Base-by-base conservation (phyloP, 2,888 invertebrate species). In the Cryptocephalus moraei region DNA sequence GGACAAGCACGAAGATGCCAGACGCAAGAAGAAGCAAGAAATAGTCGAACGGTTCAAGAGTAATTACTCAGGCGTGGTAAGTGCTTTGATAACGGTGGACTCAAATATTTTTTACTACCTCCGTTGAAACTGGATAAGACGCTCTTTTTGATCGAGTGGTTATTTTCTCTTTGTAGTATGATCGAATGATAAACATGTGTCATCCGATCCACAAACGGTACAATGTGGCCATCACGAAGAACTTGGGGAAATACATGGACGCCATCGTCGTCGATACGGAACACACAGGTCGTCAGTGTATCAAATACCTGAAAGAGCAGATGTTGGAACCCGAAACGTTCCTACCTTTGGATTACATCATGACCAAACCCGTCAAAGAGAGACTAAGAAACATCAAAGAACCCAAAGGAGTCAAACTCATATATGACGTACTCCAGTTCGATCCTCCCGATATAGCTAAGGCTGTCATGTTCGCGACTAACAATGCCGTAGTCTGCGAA, bases 191-290 rank as follows among this genome's bases (percentile, higher is more conserved):
- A 59, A 96, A 99, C 73, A 91, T 97, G 86, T 99, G 97, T 71
- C 94, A 97, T 71, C 97, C 99, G 1, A 93, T 94, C 41, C 97
- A 99, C 75, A 95, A 96, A 73, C 82, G 93, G 31, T 99, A 95
- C 76, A 96, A 97, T 72, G 90, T 96, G 48, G 93, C 95, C 39
- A 91, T 96, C 62, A 96, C 96, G 1, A 96, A 96, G 74, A 92
- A 97, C 44, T 78, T 99, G 56, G 97, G 96, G 49, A 97, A 96
- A 74, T 95, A 95, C 72, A 99, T 99, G 97, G 97, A 96, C 68
- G 96, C 96, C 46, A 99, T 99, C 62, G 96, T 99, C 11, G 97
- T 97, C 33, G 99, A 99, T 73, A 91, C 92, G 0, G 96, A 96
- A 73, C 91, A 92, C 72, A 99, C 99, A 0, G 99, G 43, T 13